These are phyloP conservation scores for Lophura nycthemera DNA, from an alignment of 2,113 vertebrate genomes.

Conservation along the genomic window DNA sequence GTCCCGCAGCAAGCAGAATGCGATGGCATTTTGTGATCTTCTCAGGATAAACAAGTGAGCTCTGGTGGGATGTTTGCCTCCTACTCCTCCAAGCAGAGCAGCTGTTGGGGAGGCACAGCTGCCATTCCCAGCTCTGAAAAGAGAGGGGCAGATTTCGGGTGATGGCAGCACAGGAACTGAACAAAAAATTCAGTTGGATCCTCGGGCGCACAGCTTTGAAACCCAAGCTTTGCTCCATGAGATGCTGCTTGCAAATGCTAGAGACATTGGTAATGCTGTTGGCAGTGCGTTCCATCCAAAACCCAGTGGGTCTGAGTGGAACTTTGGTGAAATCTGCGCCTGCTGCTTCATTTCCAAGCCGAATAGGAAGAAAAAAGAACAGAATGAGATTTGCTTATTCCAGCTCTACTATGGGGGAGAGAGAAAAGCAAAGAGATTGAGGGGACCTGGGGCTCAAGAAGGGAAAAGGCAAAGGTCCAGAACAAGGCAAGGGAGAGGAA, in stretches of 20 bases:
- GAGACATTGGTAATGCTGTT: neutral
- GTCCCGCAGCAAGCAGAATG: neutral
- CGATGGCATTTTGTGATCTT: neutral
- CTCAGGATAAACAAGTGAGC: constrained; percentile 2
- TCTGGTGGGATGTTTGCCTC: constrained; percentile 23
- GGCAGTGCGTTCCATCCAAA: neutral
- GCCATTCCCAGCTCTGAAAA: constrained; percentile 11
- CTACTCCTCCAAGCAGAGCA: constrained; percentile 4
- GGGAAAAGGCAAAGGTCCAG: neutral
- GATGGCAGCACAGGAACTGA: neutral
- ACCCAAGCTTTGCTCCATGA: neutral
- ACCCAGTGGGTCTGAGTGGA: neutral
- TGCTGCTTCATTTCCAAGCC: neutral
- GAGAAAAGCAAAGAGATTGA: neutral
- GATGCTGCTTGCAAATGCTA: fast-evolving
- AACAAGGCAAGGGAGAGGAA: neutral
- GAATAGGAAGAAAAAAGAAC: too few relatives aligned
- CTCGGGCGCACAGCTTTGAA: neutral
- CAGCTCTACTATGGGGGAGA: neutral
- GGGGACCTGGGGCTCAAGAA: neutral
- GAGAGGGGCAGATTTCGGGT: constrained; percentile 27
- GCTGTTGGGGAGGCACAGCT: constrained; percentile 59
- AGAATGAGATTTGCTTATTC: too few relatives aligned
- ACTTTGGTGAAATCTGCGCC: neutral
- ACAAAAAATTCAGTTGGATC: neutral